Evolutionary conservation across 2,113 vertebrate species (phyloP), one percentile per base, ranked within the genome.

Genomic region (Seriola aureovittata): DNA sequence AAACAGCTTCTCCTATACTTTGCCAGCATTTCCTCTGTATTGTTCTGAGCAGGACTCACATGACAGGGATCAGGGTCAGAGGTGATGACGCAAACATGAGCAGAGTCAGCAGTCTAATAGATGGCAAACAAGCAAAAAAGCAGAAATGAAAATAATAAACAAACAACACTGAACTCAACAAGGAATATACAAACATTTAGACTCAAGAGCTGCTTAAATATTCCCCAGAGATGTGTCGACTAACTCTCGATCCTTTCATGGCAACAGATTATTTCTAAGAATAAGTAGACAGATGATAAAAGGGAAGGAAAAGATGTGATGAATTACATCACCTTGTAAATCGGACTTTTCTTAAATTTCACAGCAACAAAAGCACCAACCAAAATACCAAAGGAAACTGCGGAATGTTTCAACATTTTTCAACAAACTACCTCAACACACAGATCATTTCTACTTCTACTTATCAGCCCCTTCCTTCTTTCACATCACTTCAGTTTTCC

Each of bases 81-180:
- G 85, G 84, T 88, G 50, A 80, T 78, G 60, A 89, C 48, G 8
- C n/a, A 63, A 70, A 68, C 73, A 75, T 1, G 66, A 75, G 90
- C 83, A 60, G 44, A 71, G 75, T 78, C 87, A 88, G 89, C 88
- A 84, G 58, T 80, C 66, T 71, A 6, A 44, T 8, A 5, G 19
- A 63, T 8, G 14, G n/a, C 63, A 63, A 76, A 46, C 5, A 60
- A 7, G 12, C 6, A 4, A 13, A 73, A 90, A 92, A 91, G 84
- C 75, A 88, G 91, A 92, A 93, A 90, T 80, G 85, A 90, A 85
- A 92, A 90, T 46, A 74, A 87, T 13, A 85, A 89, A 87, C 77
- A 90, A 88, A 81, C 48, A 75, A 3, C 3, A 50, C 6, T 70
- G 32, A 34, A 25, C 14, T 71, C 42, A 65, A 59, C 1, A 1